phyloP scores from a whole-genome alignment of 2,113 vertebrate species.

The Dermatemys mawii region DNA sequence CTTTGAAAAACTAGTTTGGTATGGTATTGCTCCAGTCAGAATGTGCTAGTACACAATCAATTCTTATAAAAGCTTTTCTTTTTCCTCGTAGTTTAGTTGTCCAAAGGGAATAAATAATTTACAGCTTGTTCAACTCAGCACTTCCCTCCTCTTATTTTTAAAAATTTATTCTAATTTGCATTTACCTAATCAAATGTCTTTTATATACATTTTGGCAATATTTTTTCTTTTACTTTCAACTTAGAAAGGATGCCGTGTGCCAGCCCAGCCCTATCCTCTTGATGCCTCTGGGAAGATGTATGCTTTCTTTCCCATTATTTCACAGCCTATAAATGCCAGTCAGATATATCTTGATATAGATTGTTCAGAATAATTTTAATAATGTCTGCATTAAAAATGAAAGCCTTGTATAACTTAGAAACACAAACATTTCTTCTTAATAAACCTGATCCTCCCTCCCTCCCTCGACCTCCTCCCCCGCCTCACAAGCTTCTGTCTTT shows the following conservation, averaged over 20 bases:
- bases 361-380: not conserved
- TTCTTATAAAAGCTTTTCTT: constrained; percentile 75
- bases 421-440: not conserved
- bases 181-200: constrained; percentile 42
- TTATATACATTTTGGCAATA: constrained; percentile 46
- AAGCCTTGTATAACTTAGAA: not conserved
- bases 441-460: not conserved
- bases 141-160: constrained; percentile 71
- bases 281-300: not conserved
- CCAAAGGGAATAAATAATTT: constrained; percentile 79
- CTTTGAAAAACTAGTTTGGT: constrained; percentile 67
- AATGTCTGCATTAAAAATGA: not conserved
- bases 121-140: constrained; percentile 69
- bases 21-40: constrained; percentile 69
- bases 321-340: not conserved
- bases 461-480: rapidly evolving
- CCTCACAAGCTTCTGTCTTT: not conserved
- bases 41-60: constrained; percentile 74
- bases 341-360: not conserved
- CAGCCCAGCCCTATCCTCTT: not conserved
- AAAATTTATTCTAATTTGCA: constrained; percentile 55
- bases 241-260: not conserved
- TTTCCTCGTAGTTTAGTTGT: constrained; percentile 72
- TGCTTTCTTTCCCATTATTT: constrained; percentile 6
- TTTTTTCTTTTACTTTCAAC: not conserved